Base-by-base conservation (phyloP, 1,140 invertebrate species). In the Lasioglossum baleicum region DNA sequence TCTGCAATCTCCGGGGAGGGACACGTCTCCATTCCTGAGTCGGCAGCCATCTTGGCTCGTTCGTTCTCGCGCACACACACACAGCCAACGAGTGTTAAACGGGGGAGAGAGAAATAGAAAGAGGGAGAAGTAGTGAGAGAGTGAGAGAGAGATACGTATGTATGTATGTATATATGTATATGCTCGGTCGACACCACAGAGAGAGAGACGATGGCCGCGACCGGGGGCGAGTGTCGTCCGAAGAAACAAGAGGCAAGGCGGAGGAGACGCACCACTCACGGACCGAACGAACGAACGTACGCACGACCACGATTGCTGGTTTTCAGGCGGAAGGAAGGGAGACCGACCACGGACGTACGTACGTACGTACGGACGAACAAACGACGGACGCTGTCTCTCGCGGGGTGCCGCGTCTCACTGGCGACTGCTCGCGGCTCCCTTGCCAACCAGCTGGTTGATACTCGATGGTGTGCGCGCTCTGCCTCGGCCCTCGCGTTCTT, bases 21-120 rank as follows among this genome's bases (percentile, higher is more conserved):
- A 94, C 95, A 96, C 94, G 96, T 96, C 94, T 96, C 95, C 95
- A 96, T 96, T 94, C 95, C 95, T 94, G 96, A 95, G 93, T 96
- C 96, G 93, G 95, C 96, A 93, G 96, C 96, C 96, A 96, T 96
- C 93, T 95, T 95, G 94, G 90, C 93, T 86, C 84, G 83, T 86
- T 89, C 88, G 84, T 88, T 88, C 85, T 85, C 86, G 85, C 87
- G 86, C 80, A 78, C 84, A 80, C 86, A 81, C 51, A 53, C 42
- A 44, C 42, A 44, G 10, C 10, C 44, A 53, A 20, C 5, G 70
- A 75, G 31, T 64, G 79, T 35, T 35, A 78, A 76, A 67, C 65
- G 44, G 76, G 31, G 51, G 44, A 65, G 53, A 81, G 68, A 58
- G n/a, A 31, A n/a, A 22, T 26, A 48, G 60, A 31, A n/a, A 22